Percentiles rank a stretch among this genome's conserved stretches.
Conservation (phyloP, 1,140 invertebrate genomes). For the Solenopsis invicta region DNA sequence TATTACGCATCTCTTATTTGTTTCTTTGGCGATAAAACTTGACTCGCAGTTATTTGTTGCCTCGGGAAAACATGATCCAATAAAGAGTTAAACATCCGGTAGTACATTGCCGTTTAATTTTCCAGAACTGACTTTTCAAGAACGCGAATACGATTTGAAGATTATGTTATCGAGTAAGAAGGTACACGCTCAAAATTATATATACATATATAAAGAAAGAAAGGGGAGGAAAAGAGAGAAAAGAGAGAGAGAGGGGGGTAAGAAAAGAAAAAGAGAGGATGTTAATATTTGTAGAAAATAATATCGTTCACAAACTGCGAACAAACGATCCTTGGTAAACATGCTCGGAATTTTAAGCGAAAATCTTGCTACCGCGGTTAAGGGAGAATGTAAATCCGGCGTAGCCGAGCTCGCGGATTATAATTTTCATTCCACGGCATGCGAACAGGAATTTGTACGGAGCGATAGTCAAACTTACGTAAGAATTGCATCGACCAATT, state of each 20-base stretch:
- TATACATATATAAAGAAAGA: neutral
- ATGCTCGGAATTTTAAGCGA: conserved; percentile 72
- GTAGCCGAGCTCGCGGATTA: conserved; percentile 42
- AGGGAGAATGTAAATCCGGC: conserved; percentile 60
- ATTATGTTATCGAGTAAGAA: conserved; percentile 19
- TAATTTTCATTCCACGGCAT: conserved; percentile 54
- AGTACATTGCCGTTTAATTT: conserved; percentile 43
- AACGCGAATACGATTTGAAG: conserved; percentile 26
- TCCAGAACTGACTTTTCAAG: neutral
- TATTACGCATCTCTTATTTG: conserved; percentile 29
- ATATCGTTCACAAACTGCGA: conserved; percentile 66
- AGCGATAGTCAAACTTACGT: conserved; percentile 52
- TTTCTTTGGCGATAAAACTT: conserved; percentile 17
- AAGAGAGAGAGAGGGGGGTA: too few relatives aligned
- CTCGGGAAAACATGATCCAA: neutral
- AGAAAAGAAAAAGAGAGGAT: neutral
- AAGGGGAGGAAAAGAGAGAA: neutral
- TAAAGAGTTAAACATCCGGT: conserved; percentile 55
- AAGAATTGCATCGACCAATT: conserved; percentile 55
- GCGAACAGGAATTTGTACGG: conserved; percentile 38
- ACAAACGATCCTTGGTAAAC: conserved; percentile 53
- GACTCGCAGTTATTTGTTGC: conserved; percentile 32
- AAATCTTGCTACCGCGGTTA: conserved; percentile 65
- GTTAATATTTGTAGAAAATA: conserved; percentile 72
- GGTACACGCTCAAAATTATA: neutral